These are phyloP conservation scores for Camponotus vicinus DNA, from an alignment of 1,140 invertebrate genomes.

Conservation along the genomic window DNA sequence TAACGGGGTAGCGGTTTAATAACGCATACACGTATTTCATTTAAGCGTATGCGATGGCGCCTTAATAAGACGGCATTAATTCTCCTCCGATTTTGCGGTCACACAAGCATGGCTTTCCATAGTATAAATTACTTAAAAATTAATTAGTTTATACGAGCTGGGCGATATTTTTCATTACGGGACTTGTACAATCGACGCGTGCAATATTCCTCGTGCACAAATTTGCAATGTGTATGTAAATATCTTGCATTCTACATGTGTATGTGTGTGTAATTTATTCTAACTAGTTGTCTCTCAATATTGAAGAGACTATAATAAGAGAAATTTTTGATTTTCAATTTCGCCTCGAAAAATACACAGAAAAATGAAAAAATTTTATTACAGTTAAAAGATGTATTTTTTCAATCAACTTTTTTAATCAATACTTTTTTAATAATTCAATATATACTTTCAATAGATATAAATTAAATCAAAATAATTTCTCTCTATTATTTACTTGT, in stretches of 20 bases:
- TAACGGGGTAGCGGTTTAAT: constrained; percentile 34
- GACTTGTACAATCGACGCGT: not conserved
- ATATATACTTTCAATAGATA: no score
- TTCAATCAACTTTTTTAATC: no score
- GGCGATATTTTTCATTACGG: not conserved
- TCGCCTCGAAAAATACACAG: no score
- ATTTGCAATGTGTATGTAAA: not conserved
- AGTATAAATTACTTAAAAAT: constrained; percentile 34
- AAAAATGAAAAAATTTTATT: no score
- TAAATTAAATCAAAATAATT: no score
- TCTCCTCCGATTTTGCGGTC: constrained; percentile 24
- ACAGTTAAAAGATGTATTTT: no score
- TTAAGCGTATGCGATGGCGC: constrained; percentile 34
- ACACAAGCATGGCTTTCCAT: not conserved
- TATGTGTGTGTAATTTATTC: not conserved
- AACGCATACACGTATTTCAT: constrained; percentile 60
- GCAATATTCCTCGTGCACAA: not conserved
- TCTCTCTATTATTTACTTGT: no score
- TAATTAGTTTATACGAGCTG: constrained; percentile 26
- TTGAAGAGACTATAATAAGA: no score
- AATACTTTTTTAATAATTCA: no score
- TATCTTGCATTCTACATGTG: not conserved
- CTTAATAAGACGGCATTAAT: constrained; percentile 54
- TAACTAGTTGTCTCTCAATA: not conserved
- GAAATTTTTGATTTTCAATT: not conserved